Base-by-base conservation (phyloP, 2,113 vertebrate species). In the Forbesichthys agassizii region DNA sequence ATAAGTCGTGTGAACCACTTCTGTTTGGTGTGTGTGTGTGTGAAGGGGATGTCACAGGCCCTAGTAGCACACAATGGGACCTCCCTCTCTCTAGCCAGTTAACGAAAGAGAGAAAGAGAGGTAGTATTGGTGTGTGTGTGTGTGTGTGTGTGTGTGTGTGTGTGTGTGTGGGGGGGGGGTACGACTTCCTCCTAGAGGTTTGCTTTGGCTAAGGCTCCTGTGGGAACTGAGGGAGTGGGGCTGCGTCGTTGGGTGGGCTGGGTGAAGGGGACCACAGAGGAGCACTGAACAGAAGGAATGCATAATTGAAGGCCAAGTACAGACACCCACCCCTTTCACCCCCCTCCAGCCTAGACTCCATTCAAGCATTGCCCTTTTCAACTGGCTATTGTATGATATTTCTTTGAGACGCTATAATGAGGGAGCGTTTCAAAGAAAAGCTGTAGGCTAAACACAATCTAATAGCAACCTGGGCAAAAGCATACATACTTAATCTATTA, bases 271-370 rank as follows among this genome's bases (percentile, higher is more conserved):
- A 89, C 88, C 90, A 91, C 86, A 92, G 89, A 91, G 89, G 90
- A 91, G 89, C 88, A 91, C 86, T 89, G 90, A 92, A 87, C 88
- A 83, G 84, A 80, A 90, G 90, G 89, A 92, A 92, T 90, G 87
- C 88, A 79, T 88, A 84, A 86, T 89, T 88, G 89, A 92, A 92
- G 90, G 92, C 92, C 90, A 92, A 92, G 91, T 92, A 88, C 90
- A 87, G 87, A 89, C 90, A 88, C 87, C 86, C 36, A 4, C 90
- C 88, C 87, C 86, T 85, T 27, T 27, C 2, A 16, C 27, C 27
- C 27, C 27, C 27, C 88, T 89, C 89, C 80, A 89, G 27, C 27
- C 27, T 27, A 88, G 81, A 81, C 81, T 88, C 87, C 89, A 91
- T 92, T 91, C 89, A 92, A 85, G 88, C 88, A 79, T 81, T 88